Base-by-base conservation (phyloP, 2,113 vertebrate species). In the Pelmatolapia mariae region DNA sequence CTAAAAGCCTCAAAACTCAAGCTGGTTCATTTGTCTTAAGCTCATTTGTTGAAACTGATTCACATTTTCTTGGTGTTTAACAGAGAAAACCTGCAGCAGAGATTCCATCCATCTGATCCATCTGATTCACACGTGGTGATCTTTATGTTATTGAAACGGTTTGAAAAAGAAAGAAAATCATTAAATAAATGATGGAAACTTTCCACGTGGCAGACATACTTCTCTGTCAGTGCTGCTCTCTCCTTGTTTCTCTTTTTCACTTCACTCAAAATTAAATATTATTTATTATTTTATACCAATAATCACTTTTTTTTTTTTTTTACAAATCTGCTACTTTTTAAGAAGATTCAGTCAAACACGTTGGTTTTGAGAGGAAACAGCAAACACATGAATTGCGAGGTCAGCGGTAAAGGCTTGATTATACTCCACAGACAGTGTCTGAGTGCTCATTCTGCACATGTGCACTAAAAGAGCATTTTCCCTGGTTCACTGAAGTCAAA, bases 241-340 rank as follows among this genome's bases (percentile, higher is more conserved):
- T 3, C 53, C n/a, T 11, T 54, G 5, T 54, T 22, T 54, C 53
- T 54, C n/a, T 22, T 53, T 53, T 5, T 53, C 19, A n/a, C 53
- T 54, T 54, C 53, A 22, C 5, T n/a, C 2, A n/a, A 3, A 0
- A n/a, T 19, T n/a, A 22, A n/a, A 54, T 0, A 1, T 22, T 54
- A n/a, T 54, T 54, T 0, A 6, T n/a, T 11, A n/a, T 54, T 53
- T 53, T 22, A 3, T 22, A 53, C 10, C 52, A 53, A 10, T 53
- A 53, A 10, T 53, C 19, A 53, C 5, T n/a, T n/a, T n/a, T n/a
- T n/a, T 53, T 12, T 1, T 43, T 29, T 47, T 50, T 50, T 0
- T 0, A 56, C 11, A 56, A 26, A 56, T 56, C 11, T 4, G 10
- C 54, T 1, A 13, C 54, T 22, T 54, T 54, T 54, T 54, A 22